Evolutionary conservation across 2,888 invertebrate species (phyloP).

Genomic region (Clistopyga incitator): DNA sequence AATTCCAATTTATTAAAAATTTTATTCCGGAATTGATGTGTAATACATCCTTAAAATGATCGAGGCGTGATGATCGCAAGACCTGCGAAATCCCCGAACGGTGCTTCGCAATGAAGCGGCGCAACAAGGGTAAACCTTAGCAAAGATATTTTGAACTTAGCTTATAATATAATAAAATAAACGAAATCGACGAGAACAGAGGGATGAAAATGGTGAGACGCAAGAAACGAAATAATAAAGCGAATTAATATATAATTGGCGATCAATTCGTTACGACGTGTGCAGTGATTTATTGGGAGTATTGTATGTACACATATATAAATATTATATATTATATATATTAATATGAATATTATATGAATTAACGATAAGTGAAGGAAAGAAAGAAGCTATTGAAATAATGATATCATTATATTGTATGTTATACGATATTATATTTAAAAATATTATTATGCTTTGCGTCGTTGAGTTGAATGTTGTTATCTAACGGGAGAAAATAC

Average conservation of each 20-base stretch:
- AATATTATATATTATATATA: slow-evolving; percentile 71
- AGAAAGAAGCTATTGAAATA: slow-evolving; percentile 67
- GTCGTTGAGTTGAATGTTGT: slow-evolving; percentile 83
- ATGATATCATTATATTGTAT: slow-evolving; percentile 80
- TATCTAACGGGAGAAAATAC: slow-evolving; percentile 74
- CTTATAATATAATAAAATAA: slow-evolving; percentile 72
- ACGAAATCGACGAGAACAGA: slow-evolving; percentile 64
- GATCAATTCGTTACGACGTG: slow-evolving; percentile 72
- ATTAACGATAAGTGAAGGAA: slow-evolving; percentile 49
- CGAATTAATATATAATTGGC: slow-evolving; percentile 35
- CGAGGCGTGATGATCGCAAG: slow-evolving; percentile 13
- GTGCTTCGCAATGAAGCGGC: slow-evolving; percentile 54
- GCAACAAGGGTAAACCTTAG: slow-evolving; percentile 69
- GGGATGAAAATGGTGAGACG: slow-evolving; percentile 66
- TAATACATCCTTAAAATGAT: not conserved
- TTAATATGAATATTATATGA: slow-evolving; percentile 50
- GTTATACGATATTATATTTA: slow-evolving; percentile 79
- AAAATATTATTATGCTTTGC: slow-evolving; percentile 81
- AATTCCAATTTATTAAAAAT: too few species aligned
- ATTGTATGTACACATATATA: slow-evolving; percentile 78
- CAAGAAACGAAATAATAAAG: slow-evolving; percentile 50
- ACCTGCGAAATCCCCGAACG: slow-evolving; percentile 20
- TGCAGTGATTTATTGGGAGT: slow-evolving; percentile 74
- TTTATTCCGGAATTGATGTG: too few species aligned
- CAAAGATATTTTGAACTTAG: slow-evolving; percentile 77